A percentile compares a stretch with the other conserved stretches of the same genome.
phyloP scores from a whole-genome alignment of 2,888 invertebrate species.

The Eristalinus aeneus region DNA sequence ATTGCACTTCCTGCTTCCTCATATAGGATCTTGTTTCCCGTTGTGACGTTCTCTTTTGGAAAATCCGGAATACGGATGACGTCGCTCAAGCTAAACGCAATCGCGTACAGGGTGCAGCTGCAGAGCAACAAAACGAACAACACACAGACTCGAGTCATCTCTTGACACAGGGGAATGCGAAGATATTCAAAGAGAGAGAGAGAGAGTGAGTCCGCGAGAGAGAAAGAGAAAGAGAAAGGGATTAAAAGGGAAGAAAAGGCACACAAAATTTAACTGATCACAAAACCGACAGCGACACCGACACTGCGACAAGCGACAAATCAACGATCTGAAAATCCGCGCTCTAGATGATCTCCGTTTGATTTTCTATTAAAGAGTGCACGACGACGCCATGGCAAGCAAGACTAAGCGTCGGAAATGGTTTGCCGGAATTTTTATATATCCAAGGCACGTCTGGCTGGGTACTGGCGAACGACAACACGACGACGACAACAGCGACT shows the following conservation, averaged over 20 bases:
- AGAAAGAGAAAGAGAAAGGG: background rate
- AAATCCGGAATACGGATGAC: constrained; percentile 21
- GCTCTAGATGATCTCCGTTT: constrained; percentile 31
- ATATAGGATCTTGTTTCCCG: constrained; percentile 72
- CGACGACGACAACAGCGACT: background rate
- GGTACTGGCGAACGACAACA: background rate
- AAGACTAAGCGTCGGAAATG: constrained; percentile 75
- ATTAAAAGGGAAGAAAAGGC: background rate
- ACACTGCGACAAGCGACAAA: constrained; percentile 20
- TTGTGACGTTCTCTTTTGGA: constrained; percentile 46
- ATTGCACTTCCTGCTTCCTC: constrained; percentile 57
- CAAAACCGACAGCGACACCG: background rate
- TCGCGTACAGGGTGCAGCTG: background rate
- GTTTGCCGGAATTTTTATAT: constrained; percentile 75
- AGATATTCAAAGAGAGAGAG: background rate
- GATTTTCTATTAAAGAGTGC: constrained; percentile 38
- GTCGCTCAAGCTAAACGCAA: constrained; percentile 24
- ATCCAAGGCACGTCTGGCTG: constrained; percentile 59
- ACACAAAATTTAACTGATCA: background rate
- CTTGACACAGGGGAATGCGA: background rate
- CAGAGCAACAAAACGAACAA: background rate
- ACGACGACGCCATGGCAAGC: constrained; percentile 59
- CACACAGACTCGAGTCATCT: background rate
- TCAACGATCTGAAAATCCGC: constrained; percentile 21
- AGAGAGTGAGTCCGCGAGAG: background rate